These are phyloP conservation scores for Furcula furcula DNA, from an alignment of 2,888 invertebrate species.

Conservation along the genomic window DNA sequence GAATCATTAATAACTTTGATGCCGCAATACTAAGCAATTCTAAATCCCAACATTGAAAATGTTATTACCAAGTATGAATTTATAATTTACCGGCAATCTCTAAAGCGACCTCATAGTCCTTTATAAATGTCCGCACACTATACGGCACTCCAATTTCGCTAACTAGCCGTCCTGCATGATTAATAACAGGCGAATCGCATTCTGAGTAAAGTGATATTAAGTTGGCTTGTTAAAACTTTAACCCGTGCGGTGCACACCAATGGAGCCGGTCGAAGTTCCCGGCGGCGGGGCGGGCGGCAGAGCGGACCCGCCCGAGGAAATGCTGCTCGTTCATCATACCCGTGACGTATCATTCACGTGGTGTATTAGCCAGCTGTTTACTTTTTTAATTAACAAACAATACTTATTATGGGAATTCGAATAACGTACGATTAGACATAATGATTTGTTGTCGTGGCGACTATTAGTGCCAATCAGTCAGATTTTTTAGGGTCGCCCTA, in stretches of 20 bases:
- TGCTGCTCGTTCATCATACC: slow-evolving; percentile 47
- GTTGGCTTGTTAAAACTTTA: slow-evolving; percentile 82
- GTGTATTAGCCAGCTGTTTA: slow-evolving; percentile 35
- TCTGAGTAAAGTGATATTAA: slow-evolving; percentile 79
- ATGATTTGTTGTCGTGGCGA: too few species aligned
- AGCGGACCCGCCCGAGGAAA: slow-evolving; percentile 56
- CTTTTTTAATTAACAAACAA: slow-evolving; percentile 39
- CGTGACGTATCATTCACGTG: slow-evolving; percentile 39
- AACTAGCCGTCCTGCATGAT: slow-evolving; percentile 78
- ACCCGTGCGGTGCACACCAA: slow-evolving; percentile 61
- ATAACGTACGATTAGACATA: neutral
- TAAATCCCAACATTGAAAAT: too few species aligned
- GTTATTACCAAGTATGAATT: too few species aligned
- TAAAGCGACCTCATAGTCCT: slow-evolving; percentile 19
- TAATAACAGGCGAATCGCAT: slow-evolving; percentile 78
- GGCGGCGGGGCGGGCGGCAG: slow-evolving; percentile 51
- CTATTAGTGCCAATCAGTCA: too few species aligned
- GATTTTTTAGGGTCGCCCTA: too few species aligned
- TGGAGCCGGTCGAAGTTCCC: slow-evolving; percentile 63
- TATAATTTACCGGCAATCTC: neutral
- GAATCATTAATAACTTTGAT: too few species aligned
- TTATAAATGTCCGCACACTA: slow-evolving; percentile 49
- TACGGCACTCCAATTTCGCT: slow-evolving; percentile 65
- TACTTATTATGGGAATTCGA: too few species aligned
- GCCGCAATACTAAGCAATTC: too few species aligned